Conservation (phyloP, 1,140 invertebrate genomes). For the Bicyclus anynana region DNA sequence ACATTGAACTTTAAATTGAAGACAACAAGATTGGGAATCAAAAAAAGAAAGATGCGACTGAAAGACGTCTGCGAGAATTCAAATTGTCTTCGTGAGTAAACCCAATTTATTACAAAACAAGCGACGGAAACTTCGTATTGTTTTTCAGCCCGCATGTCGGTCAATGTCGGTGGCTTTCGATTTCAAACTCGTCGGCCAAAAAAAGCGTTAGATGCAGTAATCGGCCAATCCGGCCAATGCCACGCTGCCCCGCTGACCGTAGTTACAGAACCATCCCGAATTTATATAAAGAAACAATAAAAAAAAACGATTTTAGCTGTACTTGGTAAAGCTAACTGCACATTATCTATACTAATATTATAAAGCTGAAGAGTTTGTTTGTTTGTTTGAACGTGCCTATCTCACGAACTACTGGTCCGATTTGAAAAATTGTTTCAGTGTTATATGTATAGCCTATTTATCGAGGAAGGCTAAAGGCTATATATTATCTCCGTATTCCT, state of each 20-base stretch:
- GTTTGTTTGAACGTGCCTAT: too few species aligned
- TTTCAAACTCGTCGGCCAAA: slow-evolving; percentile 37
- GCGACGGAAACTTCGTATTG: slow-evolving; percentile 39
- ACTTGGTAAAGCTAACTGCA: too few species aligned
- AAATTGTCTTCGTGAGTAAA: slow-evolving; percentile 27
- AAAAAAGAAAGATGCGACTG: neutral
- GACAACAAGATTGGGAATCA: slow-evolving; percentile 5
- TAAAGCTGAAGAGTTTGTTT: too few species aligned
- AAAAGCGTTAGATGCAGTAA: slow-evolving; percentile 19
- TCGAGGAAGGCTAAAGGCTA: too few species aligned
- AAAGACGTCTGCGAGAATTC: slow-evolving; percentile 12
- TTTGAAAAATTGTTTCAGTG: too few species aligned
- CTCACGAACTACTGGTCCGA: too few species aligned
- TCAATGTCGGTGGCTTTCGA: slow-evolving; percentile 57
- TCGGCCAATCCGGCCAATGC: slow-evolving; percentile 1
- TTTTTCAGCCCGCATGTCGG: slow-evolving; percentile 56
- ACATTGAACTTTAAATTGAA: slow-evolving; percentile 4
- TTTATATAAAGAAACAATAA: too few species aligned
- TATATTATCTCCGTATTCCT: too few species aligned
- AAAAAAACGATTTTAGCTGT: neutral
- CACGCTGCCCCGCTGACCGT: neutral
- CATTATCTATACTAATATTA: too few species aligned
- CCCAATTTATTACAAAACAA: slow-evolving; percentile 34
- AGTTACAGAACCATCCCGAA: neutral
- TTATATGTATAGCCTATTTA: too few species aligned